Conservation (phyloP, 2,113 vertebrate species). For the Stegostoma tigrinum region DNA sequence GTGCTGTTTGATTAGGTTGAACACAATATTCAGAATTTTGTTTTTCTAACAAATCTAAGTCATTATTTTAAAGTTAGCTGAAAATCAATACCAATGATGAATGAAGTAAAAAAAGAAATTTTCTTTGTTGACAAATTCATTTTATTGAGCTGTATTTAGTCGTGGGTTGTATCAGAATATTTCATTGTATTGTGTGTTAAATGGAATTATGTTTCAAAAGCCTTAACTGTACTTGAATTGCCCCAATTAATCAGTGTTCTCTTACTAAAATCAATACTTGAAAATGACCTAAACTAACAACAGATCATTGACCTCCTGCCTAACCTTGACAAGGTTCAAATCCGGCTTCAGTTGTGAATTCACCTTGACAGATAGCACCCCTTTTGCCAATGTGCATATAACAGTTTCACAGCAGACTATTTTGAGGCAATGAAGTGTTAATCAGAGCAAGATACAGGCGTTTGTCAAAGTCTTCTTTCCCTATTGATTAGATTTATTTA, state of each 20-base stretch:
- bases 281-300: not conserved
- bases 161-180: not conserved
- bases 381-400: not conserved
- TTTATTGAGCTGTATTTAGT: not conserved
- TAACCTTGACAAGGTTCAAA: not conserved
- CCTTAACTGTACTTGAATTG: not conserved
- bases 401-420: not conserved
- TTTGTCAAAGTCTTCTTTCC: not conserved
- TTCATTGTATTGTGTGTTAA: not conserved
- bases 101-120: not conserved
- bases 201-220: not conserved
- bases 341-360: not conserved
- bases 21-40: not conserved
- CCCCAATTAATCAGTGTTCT: not conserved
- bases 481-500: not conserved
- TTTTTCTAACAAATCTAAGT: not conserved
- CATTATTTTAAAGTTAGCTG: not conserved
- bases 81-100: not conserved
- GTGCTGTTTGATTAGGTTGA: not conserved
- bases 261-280: not conserved
- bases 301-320: not conserved
- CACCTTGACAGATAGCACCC: not conserved
- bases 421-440: not conserved
- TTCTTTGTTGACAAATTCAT: not conserved
- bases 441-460: not conserved